phyloP scores from a whole-genome alignment of 2,888 invertebrate species.

The Ptychoptera albimana region DNA sequence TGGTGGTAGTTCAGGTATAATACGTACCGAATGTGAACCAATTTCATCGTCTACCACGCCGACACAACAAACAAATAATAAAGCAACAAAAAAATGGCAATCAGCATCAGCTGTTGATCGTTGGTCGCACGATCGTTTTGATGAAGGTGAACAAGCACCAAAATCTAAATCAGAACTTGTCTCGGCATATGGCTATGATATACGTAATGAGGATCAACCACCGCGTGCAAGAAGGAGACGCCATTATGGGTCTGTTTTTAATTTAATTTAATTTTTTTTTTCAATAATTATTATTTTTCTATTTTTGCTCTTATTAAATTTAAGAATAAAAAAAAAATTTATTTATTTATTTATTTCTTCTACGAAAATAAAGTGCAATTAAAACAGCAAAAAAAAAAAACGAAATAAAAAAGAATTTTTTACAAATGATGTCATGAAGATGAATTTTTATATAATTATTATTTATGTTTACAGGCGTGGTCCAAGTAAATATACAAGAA shows the following conservation, averaged over 20 bases:
- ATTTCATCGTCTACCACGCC: slow-evolving; percentile 15
- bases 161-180: slow-evolving; percentile 75
- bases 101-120: slow-evolving; percentile 36
- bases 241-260: slow-evolving; percentile 62
- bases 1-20: slow-evolving; percentile 13
- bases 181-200: slow-evolving; percentile 84
- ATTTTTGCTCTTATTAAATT: slow-evolving; percentile 2
- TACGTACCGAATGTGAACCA: background rate
- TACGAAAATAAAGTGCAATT: too few relatives aligned
- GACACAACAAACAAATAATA: slow-evolving; percentile 23
- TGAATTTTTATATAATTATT: slow-evolving; percentile 7
- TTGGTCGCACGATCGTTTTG: slow-evolving; percentile 71
- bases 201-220: slow-evolving; percentile 80
- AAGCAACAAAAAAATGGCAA: slow-evolving; percentile 30
- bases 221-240: slow-evolving; percentile 73
- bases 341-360: too few relatives aligned
- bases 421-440: background rate
- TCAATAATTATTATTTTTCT: background rate
- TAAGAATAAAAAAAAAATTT: background rate
- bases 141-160: slow-evolving; percentile 49
- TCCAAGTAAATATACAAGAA: slow-evolving; percentile 80
- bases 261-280: too few relatives aligned
- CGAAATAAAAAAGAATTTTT: too few relatives aligned
- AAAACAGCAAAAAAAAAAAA: too few relatives aligned
- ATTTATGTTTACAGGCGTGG: slow-evolving; percentile 45